Evolutionary conservation across 2,113 vertebrate species (phyloP).

Genomic region (Malurus alboscapulatus): DNA sequence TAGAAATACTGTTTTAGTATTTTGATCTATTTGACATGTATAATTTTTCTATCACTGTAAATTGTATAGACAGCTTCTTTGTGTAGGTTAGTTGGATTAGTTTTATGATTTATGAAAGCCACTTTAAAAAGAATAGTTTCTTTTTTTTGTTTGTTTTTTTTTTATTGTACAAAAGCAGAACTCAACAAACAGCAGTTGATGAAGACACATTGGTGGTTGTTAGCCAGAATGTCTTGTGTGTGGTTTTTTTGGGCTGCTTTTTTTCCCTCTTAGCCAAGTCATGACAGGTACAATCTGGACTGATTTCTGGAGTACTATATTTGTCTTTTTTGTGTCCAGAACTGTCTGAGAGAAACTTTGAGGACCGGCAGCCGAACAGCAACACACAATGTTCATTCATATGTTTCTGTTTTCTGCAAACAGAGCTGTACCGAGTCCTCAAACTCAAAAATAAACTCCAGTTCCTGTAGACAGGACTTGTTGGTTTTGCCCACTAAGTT

Average conservation of each 20-base stretch:
- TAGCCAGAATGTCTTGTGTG: constrained; percentile 46
- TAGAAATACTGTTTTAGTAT: constrained; percentile 50
- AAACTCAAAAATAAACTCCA: background rate
- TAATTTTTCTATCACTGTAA: constrained; percentile 50
- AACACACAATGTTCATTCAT: background rate
- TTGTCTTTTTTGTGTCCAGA: constrained; percentile 37
- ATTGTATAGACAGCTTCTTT: constrained; percentile 28
- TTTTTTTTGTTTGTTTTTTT: background rate
- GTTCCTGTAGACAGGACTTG: background rate
- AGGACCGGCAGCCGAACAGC: background rate
- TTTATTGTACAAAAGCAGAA: background rate
- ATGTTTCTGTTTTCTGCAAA: background rate
- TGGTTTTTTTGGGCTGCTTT: background rate
- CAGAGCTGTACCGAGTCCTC: background rate
- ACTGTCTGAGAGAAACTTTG: background rate
- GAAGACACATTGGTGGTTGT: constrained; percentile 32
- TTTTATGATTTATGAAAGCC: constrained; percentile 59
- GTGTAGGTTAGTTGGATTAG: constrained; percentile 59
- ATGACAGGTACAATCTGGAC: constrained; percentile 59
- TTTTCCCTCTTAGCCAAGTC: constrained; percentile 47
- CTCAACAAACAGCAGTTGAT: background rate
- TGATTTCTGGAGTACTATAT: constrained; percentile 38
- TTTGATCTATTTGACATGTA: constrained; percentile 42
- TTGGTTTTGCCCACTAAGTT: background rate
- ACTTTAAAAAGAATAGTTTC: constrained; percentile 32